phyloP scores from a whole-genome alignment of 1,140 invertebrate genomes.

The Drosophila repletoides region DNA sequence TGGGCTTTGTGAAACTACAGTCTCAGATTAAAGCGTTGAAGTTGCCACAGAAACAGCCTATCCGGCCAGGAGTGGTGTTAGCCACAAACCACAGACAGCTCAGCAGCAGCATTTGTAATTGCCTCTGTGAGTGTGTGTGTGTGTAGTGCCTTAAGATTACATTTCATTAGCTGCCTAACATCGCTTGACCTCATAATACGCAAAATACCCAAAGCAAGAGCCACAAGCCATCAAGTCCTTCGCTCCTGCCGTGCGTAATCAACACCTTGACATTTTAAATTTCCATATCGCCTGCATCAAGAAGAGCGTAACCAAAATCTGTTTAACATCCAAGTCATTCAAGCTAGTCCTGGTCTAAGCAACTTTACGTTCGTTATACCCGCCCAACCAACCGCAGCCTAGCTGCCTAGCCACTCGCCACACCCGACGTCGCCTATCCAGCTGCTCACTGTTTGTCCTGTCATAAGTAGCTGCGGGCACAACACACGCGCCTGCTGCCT shows the following conservation, averaged over 20 bases:
- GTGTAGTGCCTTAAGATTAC: constrained; percentile 34
- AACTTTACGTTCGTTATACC: constrained; percentile 36
- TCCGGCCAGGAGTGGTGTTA: constrained; percentile 14
- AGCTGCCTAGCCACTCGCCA: background rate
- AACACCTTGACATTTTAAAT: constrained; percentile 54
- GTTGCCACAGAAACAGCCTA: background rate
- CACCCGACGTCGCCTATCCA: too few species aligned
- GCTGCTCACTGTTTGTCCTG: background rate
- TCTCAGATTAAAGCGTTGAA: too few species aligned
- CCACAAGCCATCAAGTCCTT: constrained; percentile 40
- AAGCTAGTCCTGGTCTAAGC: constrained; percentile 17
- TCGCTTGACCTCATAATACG: constrained; percentile 46
- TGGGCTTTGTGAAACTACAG: too few species aligned
- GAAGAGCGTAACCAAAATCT: constrained; percentile 38
- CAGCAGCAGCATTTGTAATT: constrained; percentile 2
- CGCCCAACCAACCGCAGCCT: too few species aligned
- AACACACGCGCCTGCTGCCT: constrained; percentile 39
- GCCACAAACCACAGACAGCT: constrained; percentile 14
- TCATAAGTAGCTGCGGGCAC: constrained; percentile 47
- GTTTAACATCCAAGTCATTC: constrained; percentile 48
- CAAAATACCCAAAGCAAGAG: constrained; percentile 11
- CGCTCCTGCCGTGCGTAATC: constrained; percentile 47
- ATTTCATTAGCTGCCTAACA: constrained; percentile 48
- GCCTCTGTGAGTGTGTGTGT: constrained; percentile 9
- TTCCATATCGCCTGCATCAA: constrained; percentile 7